Evolutionary conservation across 2,888 invertebrate species (phyloP), one percentile per base, ranked within the genome.

Genomic region (Arge pagana): DNA sequence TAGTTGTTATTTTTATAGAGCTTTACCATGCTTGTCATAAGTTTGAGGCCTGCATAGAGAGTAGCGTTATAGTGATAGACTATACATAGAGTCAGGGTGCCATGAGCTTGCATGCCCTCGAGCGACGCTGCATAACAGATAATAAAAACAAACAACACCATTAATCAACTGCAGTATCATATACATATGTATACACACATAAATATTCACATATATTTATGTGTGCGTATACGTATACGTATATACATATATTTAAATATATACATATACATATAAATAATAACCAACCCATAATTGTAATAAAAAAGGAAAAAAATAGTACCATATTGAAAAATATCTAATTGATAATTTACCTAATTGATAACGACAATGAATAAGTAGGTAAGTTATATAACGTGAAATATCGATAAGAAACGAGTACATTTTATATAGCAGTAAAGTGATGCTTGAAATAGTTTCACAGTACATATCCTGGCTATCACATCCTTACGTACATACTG

Each of bases 41-140:
- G 73, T 74, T 74, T 75, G 74, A 73, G 76, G 76, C 72, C 76
- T 76, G 74, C 72, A 70, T 70, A 68, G 55, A 53, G 54, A 60
- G 59, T 42, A 42, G 42, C 30, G 31, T 19, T 42, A 42, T 28
- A 57, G 54, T 56, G 54, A 52, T 55, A 50, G 50, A 50, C 54
- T 52, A 48, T 53, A 39, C 21, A 39, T 39, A 39, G 56, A 58
- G 63, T 52, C 60, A 53, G 54, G 52, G 51, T 48, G 53, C 50
- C 55, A 51, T 51, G 57, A 18, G 35, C 28, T 45, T 33, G 31
- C 40, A 41, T 43, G 35, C 18, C 41, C 43, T 51, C 50, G 43
- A 51, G 50, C 43, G 43, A 51, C 50, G 50, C 41, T 35, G 50
- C 41, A 43, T n/a, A n/a, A 51, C 21, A 19, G 35, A 51, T 41